phyloP scores from a whole-genome alignment of 64 coral and sea anemone species.

The Acropora tenuis region DNA sequence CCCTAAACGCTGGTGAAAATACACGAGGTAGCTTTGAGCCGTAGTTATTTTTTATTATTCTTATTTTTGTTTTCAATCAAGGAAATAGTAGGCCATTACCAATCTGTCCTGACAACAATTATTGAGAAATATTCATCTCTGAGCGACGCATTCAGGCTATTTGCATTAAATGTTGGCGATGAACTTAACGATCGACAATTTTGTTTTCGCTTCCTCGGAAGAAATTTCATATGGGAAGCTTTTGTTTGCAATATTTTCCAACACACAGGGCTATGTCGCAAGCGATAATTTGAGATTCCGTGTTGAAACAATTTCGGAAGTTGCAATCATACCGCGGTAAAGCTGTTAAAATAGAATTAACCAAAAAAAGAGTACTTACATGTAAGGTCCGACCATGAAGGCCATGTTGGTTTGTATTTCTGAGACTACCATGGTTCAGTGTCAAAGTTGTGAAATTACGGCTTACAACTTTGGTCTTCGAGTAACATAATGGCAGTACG shows the following conservation, averaged over 20 bases:
- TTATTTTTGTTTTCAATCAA: too few species aligned
- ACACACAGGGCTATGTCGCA: neutral
- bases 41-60: too few species aligned
- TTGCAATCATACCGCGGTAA: neutral
- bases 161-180: neutral
- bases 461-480: neutral
- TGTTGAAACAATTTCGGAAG: neutral
- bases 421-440: constrained; percentile 5
- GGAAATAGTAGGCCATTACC: neutral
- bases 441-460: neutral
- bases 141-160: neutral
- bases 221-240: neutral
- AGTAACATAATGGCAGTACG: neutral
- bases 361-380: constrained; percentile 15
- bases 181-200: neutral
- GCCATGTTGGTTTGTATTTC: neutral
- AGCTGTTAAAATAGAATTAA: neutral
- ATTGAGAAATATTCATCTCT: neutral
- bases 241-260: neutral
- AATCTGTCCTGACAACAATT: neutral
- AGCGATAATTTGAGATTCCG: neutral
- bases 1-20: too few species aligned
- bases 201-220: neutral
- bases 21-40: too few species aligned
- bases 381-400: neutral